phyloP scores from a whole-genome alignment of 2,888 invertebrate genomes.

The Tortricodes alternella region DNA sequence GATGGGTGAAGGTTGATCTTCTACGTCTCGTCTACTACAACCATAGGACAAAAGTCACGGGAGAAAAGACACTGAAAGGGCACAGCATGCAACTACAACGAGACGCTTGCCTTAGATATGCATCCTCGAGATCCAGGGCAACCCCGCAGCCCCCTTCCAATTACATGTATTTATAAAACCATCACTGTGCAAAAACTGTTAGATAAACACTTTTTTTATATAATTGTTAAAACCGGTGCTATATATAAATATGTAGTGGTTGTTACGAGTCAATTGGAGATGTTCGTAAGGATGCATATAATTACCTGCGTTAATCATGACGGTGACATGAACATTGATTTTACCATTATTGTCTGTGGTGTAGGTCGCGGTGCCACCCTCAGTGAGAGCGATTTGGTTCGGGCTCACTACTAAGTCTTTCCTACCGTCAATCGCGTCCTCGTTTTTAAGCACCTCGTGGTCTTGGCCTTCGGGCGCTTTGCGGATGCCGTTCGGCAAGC shows the following conservation, averaged over 20 bases:
- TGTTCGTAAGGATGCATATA: conserved; percentile 80
- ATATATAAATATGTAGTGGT: conserved; percentile 39
- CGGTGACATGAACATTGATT: conserved; percentile 94
- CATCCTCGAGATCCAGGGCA: conserved; percentile 71
- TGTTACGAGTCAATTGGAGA: conserved; percentile 39
- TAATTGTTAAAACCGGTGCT: conserved; percentile 50
- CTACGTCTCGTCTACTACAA: no score
- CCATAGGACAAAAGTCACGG: conserved; percentile 10
- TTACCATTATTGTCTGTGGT: conserved; percentile 91
- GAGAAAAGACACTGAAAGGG: conserved; percentile 33
- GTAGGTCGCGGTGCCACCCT: conserved; percentile 82
- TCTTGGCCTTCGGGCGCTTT: conserved; percentile 92
- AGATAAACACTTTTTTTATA: conserved; percentile 62
- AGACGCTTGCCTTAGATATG: conserved; percentile 80
- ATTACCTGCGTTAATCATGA: conserved; percentile 90
- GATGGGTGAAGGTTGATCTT: no score
- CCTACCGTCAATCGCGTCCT: conserved; percentile 84
- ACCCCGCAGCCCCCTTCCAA: conserved; percentile 63
- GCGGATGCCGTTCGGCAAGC: conserved; percentile 79
- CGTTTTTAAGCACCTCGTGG: conserved; percentile 85
- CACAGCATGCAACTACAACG: conserved; percentile 58
- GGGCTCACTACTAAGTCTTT: conserved; percentile 75
- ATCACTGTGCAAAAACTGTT: conserved; percentile 77
- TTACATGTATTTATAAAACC: conserved; percentile 56
- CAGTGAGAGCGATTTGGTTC: conserved; percentile 75